Evolutionary conservation across 2,797 vertebrate genomes (phyloP).

Genomic region (Rhynchotus rufescens): DNA sequence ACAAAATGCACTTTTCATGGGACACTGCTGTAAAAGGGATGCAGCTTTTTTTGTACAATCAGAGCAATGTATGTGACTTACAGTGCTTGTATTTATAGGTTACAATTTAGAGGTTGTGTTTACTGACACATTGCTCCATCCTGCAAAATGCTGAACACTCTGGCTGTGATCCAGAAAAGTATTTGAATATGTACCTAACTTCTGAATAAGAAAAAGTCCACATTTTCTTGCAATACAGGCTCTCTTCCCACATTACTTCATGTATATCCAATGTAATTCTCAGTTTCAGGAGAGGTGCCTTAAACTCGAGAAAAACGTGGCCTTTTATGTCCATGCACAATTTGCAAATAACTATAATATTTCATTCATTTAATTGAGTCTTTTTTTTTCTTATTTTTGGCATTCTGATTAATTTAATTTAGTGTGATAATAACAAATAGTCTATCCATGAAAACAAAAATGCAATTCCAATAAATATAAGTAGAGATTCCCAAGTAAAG

Average conservation of each 20-base stretch:
- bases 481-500: neutral
- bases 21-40: neutral
- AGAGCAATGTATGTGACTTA: neutral
- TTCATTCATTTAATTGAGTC: neutral
- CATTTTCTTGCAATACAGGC: neutral
- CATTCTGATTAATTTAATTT: neutral
- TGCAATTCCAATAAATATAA: neutral
- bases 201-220: neutral
- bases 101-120: neutral
- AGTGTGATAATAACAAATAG: neutral
- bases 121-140: neutral
- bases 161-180: conserved; percentile 13
- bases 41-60: neutral
- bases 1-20: neutral
- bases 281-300: neutral
- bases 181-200: conserved; percentile 7
- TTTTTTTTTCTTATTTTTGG: neutral
- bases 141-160: neutral
- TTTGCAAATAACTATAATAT: neutral
- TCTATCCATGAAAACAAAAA: neutral
- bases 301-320: neutral
- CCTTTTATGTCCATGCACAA: neutral
- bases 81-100: neutral
- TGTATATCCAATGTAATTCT: neutral
- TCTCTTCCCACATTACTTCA: neutral